phyloP scores from a whole-genome alignment of 2,113 vertebrate genomes.

The Lepisosteus oculatus region DNA sequence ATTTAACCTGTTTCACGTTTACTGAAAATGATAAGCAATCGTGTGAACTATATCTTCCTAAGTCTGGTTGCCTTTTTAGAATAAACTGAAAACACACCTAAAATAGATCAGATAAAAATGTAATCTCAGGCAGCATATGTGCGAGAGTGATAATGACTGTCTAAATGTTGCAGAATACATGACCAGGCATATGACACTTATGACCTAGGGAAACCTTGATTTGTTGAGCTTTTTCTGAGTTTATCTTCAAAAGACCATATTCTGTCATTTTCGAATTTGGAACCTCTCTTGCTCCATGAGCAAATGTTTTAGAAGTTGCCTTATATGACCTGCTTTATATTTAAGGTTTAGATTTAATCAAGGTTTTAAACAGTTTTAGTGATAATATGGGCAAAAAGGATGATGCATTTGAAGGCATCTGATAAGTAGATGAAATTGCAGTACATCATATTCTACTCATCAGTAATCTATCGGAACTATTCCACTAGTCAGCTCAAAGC shows the following conservation, averaged over 20 bases:
- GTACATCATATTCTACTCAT: not conserved
- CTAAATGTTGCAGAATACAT: slow-evolving; percentile 1
- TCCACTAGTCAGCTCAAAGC: not conserved
- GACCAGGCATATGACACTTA: not conserved
- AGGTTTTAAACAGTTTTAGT: not conserved
- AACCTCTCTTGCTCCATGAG: slow-evolving; percentile 8
- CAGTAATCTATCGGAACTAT: not conserved
- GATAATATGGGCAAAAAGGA: not conserved
- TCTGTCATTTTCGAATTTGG: not conserved
- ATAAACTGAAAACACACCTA: slow-evolving; percentile 2
- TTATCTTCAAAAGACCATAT: slow-evolving; percentile 14
- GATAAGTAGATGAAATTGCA: not conserved
- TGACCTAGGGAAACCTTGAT: not conserved
- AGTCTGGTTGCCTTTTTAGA: not conserved
- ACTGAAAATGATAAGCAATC: slow-evolving; percentile 16
- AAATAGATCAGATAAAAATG: slow-evolving; percentile 13
- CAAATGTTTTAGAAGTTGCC: slow-evolving; percentile 5
- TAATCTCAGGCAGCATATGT: slow-evolving; percentile 15
- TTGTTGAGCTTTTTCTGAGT: not conserved
- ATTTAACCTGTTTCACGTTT: slow-evolving; percentile 34
- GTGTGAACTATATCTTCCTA: not conserved
- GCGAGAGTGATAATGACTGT: slow-evolving; percentile 5
- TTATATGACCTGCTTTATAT: not conserved
- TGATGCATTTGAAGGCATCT: too few relatives aligned
- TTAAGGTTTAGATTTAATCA: slow-evolving; percentile 9